phyloP scores from a whole-genome alignment of 2,797 vertebrate genomes.

The Melanotaenia maccullochi region DNA sequence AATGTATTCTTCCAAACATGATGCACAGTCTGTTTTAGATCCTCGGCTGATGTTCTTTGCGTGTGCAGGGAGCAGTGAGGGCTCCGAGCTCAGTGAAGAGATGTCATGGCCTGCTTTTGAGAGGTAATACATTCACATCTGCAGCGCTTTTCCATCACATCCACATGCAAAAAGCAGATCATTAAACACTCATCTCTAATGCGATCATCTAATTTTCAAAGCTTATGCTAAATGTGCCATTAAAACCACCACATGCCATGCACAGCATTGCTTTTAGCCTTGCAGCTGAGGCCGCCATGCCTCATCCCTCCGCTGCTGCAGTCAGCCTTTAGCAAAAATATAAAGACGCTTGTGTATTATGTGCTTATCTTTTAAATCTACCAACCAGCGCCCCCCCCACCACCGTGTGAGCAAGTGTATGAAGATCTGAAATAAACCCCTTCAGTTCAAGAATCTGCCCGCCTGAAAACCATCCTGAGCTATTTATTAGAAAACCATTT shows the following conservation, averaged over 20 bases:
- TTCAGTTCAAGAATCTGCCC: slow-evolving; percentile 18
- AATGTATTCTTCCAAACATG: neutral
- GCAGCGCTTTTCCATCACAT: slow-evolving; percentile 27
- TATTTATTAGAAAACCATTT: slow-evolving; percentile 31
- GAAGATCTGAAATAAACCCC: slow-evolving; percentile 20
- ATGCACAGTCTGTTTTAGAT: neutral
- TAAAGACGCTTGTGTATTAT: slow-evolving; percentile 48
- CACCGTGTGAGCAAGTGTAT: slow-evolving; percentile 25
- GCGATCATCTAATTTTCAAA: slow-evolving; percentile 39
- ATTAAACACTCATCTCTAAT: slow-evolving; percentile 27
- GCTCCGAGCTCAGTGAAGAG: slow-evolving; percentile 97
- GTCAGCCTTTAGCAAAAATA: slow-evolving; percentile 20
- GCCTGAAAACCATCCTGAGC: slow-evolving; percentile 38
- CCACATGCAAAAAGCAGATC: slow-evolving; percentile 23
- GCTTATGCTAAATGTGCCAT: slow-evolving; percentile 33
- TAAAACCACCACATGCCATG: slow-evolving; percentile 26
- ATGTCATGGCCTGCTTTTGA: slow-evolving; percentile 98
- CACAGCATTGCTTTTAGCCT: slow-evolving; percentile 40
- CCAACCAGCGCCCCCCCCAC: slow-evolving; percentile 4
- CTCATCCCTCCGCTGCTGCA: slow-evolving; percentile 46
- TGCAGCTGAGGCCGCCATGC: slow-evolving; percentile 39
- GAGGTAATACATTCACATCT: slow-evolving; percentile 83
- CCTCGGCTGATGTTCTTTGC: slow-evolving; percentile 11
- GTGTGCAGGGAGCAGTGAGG: slow-evolving; percentile 94
- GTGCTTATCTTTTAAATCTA: slow-evolving; percentile 32